These are phyloP conservation scores for Ochotona curzoniae DNA, from an alignment of 2,113 vertebrate species.

Conservation along the genomic window DNA sequence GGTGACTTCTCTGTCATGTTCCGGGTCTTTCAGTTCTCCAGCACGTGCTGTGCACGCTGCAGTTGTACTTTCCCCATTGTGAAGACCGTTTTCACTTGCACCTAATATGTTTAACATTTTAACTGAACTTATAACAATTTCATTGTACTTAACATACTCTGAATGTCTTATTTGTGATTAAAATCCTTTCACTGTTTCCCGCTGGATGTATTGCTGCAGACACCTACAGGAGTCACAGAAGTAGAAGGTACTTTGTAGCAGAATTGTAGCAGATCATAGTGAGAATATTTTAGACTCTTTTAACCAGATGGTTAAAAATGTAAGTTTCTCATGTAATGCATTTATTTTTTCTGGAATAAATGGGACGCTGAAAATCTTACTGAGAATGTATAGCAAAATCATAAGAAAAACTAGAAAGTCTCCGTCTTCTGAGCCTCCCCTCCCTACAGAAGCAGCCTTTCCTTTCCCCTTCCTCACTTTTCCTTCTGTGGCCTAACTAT, in stretches of 20 bases:
- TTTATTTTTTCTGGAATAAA: background rate
- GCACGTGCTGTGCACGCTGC: background rate
- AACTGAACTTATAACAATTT: slow-evolving; percentile 16
- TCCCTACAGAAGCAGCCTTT: background rate
- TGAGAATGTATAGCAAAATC: background rate
- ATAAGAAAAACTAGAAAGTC: background rate
- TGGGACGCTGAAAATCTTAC: background rate
- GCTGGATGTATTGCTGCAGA: too few species aligned
- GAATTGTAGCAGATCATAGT: background rate
- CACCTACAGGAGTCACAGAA: background rate
- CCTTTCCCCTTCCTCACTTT: background rate
- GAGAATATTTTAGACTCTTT: background rate
- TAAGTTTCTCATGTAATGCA: background rate
- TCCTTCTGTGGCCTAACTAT: background rate
- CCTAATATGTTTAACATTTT: background rate
- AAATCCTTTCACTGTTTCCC: background rate
- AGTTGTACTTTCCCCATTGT: background rate
- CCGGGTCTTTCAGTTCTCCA: background rate
- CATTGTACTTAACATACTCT: background rate
- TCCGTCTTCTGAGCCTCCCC: background rate
- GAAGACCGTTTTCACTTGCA: background rate
- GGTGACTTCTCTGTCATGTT: background rate
- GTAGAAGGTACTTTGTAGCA: background rate
- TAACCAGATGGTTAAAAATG: background rate
- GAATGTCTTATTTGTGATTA: background rate